Base-by-base conservation (phyloP, 1,140 invertebrate species). In the Bombus balteatus region DNA sequence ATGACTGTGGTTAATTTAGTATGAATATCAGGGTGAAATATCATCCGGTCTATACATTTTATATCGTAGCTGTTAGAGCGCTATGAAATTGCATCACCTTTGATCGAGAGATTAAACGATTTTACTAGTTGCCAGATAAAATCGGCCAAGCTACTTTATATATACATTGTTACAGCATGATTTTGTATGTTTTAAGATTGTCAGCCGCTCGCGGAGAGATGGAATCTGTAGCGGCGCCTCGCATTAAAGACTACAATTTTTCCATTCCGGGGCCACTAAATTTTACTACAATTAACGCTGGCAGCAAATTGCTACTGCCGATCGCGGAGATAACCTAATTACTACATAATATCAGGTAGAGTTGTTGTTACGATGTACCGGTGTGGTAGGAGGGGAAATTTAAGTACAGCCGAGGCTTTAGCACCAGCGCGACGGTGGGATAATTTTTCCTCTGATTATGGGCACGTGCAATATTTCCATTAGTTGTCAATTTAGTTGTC, bases 401-500 rank as follows among this genome's bases (percentile, higher is more conserved):
- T 89, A 90, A 89, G 57, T 90, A 87, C 86, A 76, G 59, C 66
- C 53, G 68, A 65, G 39, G 32, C 82, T 90, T 89, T 88, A 86
- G 78, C 86, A 86, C 81, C 66, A 62, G 28, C 66, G 73, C 80
- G 62, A 66, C 78, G 79, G 72, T 41, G 81, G 88, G 86, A 90
- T 90, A 83, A 90, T 90, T 90, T 94, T 92, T 90, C 87, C 87
- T 65, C 80, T 85, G 87, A 92, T 92, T 92, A 92, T 71, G 78
- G 80, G 81, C 86, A 81, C 87, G 87, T 86, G 91, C 92, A 93
- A 94, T 93, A 94, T 93, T 94, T 94, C 93, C 93, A 94, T 94
- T 94, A 94, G 91, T 91, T 94, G 92, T 93, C 92, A 93, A 94
- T 94, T 94, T 94, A 93, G 92, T 93, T 94, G 93, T 94, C 93